Base-by-base conservation (phyloP, 2,113 vertebrate species). In the Chrysemys picta region DNA sequence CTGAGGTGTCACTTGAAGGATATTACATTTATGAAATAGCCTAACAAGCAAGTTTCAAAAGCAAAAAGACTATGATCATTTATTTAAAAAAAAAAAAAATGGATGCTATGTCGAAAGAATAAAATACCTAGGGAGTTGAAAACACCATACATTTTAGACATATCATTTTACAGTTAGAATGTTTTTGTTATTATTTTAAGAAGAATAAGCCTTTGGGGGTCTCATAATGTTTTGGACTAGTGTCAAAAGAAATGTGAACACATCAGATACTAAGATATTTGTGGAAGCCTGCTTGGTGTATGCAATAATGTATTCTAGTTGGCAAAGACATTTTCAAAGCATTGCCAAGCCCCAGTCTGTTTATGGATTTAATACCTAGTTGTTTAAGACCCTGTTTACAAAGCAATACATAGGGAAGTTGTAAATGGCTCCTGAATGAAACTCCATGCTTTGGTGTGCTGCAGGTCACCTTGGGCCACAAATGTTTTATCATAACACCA, bases 311-410 rank as follows among this genome's bases (percentile, higher is more conserved):
- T 78, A 56, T 79, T 45, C 22, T 83, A 25, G 81, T 94, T 95
- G 90, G 91, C 89, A 93, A 94, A 91, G 84, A 94, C 65, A 82
- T 76, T 92, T 96, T 87, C 92, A 69, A 86, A 95, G 86, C 5
- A 49, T 89, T 96, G 89, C 95, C 90, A 95, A 95, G 82, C 16
- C 75, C 42, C 54, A 85, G 85, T 38, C 93, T 94, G 75, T 95
- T 97, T 95, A 91, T 94, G 80, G 95, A 94, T 96, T 96, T 94
- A 85, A 88, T 94, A 92, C 10, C 85, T 0, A 1, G 69, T 89
- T 82, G 31, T 96, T 97, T 97, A 96, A 96, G 91, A 85, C 45
- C 79, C 85, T 94, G 79, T 85, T 96, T 96, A 94, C 90, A 94
- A 95, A 97, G 89, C 89, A 94, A 92, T 87, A 83, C 81, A 69